Evolutionary conservation across 2,113 vertebrate genomes (phyloP), one percentile per base, ranked within the genome.

Genomic region (Nothobranchius kuhntae): DNA sequence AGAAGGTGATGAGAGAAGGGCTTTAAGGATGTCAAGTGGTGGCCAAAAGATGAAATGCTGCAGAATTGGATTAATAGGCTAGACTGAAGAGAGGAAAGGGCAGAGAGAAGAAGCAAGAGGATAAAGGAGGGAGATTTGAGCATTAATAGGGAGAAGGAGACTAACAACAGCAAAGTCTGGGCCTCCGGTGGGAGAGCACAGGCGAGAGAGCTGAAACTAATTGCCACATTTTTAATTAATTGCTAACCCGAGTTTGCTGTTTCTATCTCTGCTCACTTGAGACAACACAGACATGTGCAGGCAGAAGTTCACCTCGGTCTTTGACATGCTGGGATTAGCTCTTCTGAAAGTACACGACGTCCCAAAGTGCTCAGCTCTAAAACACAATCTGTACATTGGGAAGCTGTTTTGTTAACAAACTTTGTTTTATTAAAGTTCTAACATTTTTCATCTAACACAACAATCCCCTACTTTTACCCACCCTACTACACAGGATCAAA

Each of bases 211-310:
- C 76, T 42, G 69, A 83, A 83, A 86, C 75, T 38, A 84, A 89
- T 86, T 72, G 75, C 74, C 82, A 81, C 82, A 65, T 87, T 88
- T 87, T 87, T 90, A 89, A 90, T 91, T 82, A 90, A 89, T 84
- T 52, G 61, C 76, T 68, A 72, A 84, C 73, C 60, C 60, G 1
- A 35, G 67, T 60, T 64, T 58, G 51, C 54, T 68, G 57, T 55
- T 53, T 60, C 8, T 9, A n/a, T 68, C 53, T 15, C 70, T 40
- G 13, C 77, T 47, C 47, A 59, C 61, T 60, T 26, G 38, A 80
- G 61, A 78, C 53, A 74, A 59, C 59, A 21, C 53, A 76, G 68
- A 60, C 58, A 52, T 81, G 82, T 62, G 65, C 68, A 48, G 54
- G 81, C 58, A 68, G 65, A 58, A 73, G 45, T 17, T 51, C 38